Conservation (phyloP, 1,140 invertebrate species). For the Homarus americanus region DNA sequence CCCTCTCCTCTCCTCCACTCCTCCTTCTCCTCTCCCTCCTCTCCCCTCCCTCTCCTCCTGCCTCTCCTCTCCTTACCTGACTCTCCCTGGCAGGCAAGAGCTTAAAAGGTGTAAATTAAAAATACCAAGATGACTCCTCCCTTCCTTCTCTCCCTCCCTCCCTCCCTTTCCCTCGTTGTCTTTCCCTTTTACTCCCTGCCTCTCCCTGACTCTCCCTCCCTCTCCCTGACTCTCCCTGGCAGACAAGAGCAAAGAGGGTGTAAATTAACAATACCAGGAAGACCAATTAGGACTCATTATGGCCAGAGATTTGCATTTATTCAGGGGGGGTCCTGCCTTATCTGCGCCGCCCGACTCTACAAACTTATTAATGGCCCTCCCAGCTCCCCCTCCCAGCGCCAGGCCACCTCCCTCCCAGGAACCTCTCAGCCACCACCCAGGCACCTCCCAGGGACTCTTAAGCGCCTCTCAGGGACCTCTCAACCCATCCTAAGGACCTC, state of each 20-base stretch:
- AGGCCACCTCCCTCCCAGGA: too few species aligned
- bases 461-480: too few species aligned
- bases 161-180: not conserved
- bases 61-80: not conserved
- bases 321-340: constrained; percentile 44
- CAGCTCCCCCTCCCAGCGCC: not conserved
- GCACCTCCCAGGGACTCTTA: not conserved
- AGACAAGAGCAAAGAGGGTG: constrained; percentile 31
- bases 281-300: constrained; percentile 64
- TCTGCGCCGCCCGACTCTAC: constrained; percentile 44
- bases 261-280: constrained; percentile 57
- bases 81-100: too few species aligned
- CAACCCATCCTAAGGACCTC: too few species aligned
- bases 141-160: constrained; percentile 5
- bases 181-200: not conserved
- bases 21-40: not conserved
- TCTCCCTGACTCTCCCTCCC: not conserved
- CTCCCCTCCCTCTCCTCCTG: not conserved
- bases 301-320: constrained; percentile 58
- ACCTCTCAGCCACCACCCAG: not conserved
- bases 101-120: too few species aligned
- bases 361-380: constrained; percentile 51
- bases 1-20: not conserved
- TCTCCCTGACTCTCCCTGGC: not conserved
- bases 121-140: not conserved